phyloP scores from a whole-genome alignment of 2,888 invertebrate genomes.

The Strigamia crassipes region DNA sequence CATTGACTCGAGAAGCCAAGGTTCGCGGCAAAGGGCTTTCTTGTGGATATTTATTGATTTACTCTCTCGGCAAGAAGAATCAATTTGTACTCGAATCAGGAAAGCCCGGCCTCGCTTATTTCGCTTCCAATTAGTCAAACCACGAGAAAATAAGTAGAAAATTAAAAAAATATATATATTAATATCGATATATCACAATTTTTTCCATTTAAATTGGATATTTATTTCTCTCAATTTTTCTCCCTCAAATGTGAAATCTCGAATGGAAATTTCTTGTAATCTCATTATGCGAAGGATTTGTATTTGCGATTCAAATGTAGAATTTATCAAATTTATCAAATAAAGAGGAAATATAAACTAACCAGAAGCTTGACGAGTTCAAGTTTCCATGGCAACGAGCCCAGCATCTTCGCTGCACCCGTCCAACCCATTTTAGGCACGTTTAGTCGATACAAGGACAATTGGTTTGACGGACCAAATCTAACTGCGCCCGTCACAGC shows the following conservation, averaged over 20 bases:
- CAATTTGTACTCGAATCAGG: slow-evolving; percentile 5
- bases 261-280: background rate
- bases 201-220: too few relatives aligned
- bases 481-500: background rate
- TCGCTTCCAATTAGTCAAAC: slow-evolving; percentile 2
- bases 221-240: too few relatives aligned
- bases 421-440: background rate
- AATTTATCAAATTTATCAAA: background rate
- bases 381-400: background rate
- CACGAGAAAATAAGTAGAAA: background rate
- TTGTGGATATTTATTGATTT: slow-evolving; percentile 21
- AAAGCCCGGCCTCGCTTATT: background rate
- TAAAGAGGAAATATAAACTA: background rate
- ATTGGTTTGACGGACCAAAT: background rate
- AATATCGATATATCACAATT: too few relatives aligned
- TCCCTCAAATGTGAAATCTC: background rate
- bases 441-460: background rate
- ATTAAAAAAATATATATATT: too few relatives aligned
- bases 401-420: background rate
- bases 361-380: background rate
- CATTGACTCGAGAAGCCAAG: background rate
- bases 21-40: background rate
- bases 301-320: background rate
- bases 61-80: background rate
- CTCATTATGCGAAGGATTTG: background rate